phyloP scores from a whole-genome alignment of 2,797 vertebrate species.

The Myotis findleyi region DNA sequence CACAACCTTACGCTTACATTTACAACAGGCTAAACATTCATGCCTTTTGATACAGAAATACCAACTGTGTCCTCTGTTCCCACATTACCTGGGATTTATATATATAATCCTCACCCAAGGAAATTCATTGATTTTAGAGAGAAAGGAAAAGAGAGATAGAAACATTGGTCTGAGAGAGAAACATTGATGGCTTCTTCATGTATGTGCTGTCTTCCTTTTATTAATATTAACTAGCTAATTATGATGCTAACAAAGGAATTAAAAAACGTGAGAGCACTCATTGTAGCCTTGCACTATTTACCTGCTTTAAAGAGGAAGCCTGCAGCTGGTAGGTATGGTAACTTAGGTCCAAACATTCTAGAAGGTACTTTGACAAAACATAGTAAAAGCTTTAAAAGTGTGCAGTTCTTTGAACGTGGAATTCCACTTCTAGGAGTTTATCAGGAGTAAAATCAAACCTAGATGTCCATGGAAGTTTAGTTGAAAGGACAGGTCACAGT shows the following conservation, averaged over 20 bases:
- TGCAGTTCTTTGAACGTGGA: not conserved
- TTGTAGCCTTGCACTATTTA: not conserved
- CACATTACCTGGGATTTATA: too few species aligned
- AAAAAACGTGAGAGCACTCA: not conserved
- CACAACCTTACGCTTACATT: conserved; percentile 46
- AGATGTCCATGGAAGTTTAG: not conserved
- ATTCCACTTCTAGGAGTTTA: conserved; percentile 1
- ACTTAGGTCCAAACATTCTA: not conserved
- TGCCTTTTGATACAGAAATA: conserved; percentile 57
- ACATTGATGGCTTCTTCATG: too few species aligned
- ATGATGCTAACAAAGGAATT: not conserved
- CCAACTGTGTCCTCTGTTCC: not conserved
- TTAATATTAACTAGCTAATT: not conserved
- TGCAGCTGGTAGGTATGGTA: not conserved
- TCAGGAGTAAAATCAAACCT: not conserved
- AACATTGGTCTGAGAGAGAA: too few species aligned
- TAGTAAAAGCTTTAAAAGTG: conserved; percentile 28
- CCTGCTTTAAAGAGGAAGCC: not conserved
- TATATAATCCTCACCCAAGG: too few species aligned
- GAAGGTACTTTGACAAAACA: conserved; percentile 14
- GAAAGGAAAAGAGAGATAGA: too few species aligned
- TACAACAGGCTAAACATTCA: conserved; percentile 66
- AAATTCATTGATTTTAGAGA: too few species aligned
- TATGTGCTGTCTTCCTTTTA: not conserved
- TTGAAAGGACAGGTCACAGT: not conserved